Percentiles rank a stretch among this genome's conserved stretches.
Evolutionary conservation across 2,113 vertebrate species (phyloP).

Genomic region (Micronycteris hirsuta): DNA sequence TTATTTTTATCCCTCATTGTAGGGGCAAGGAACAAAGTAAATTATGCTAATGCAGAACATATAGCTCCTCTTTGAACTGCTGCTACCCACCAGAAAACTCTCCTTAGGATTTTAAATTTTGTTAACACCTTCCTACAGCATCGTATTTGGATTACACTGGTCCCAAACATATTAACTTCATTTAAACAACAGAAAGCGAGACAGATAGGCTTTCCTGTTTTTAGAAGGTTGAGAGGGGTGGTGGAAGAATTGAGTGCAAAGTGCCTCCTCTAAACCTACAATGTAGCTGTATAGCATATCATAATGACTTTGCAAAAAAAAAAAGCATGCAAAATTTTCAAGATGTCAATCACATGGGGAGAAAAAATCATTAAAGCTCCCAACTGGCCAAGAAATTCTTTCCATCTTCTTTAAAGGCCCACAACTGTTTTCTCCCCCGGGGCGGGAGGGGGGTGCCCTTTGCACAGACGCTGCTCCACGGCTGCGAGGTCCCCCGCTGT

Average conservation of each 20-base stretch:
- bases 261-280: not conserved
- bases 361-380: not conserved
- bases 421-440: not conserved
- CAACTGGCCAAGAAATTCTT: not conserved
- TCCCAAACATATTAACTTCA: not conserved
- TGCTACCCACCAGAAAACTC: not conserved
- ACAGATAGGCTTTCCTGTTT: not conserved
- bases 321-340: not conserved
- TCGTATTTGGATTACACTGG: not conserved
- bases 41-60: not conserved
- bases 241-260: not conserved
- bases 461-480: not conserved
- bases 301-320: conserved; percentile 19
- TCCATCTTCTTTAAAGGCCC: not conserved
- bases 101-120: not conserved
- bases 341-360: not conserved
- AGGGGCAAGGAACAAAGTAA: not conserved
- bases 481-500: conserved; percentile 29
- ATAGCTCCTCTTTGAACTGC: not conserved
- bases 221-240: not conserved
- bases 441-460: not conserved
- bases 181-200: not conserved
- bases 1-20: not conserved
- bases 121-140: not conserved
- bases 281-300: not conserved